Base-by-base conservation (phyloP, 2,113 vertebrate genomes). In the Gobius niger region DNA sequence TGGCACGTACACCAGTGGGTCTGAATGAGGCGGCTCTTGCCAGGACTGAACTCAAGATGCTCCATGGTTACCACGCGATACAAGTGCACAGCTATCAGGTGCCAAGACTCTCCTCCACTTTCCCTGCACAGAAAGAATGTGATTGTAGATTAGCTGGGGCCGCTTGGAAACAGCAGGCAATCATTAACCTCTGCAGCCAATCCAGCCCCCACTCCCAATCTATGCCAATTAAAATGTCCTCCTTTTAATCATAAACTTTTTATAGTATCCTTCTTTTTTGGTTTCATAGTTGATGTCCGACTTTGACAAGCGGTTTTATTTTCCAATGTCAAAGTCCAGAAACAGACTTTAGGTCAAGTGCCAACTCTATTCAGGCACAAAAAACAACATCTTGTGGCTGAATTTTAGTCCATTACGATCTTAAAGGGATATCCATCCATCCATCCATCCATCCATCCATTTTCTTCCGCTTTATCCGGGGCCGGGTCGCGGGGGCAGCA, bases 151-250 rank as follows among this genome's bases (percentile, higher is more conserved):
- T 84, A 84, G 72, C 78, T 77, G 47, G 16, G 76, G 40, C 9
- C 64, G 52, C 64, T 51, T 44, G 51, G 63, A 77, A 85, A 81
- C 64, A 54, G 62, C 44, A 68, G 75, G 24, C 50, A 82, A 89
- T 91, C 80, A 91, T 91, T 92, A 87, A 91, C 79, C 53, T 72
- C 18, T 0, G 11, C 47, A 63, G 85, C 44, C 19, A 63, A 34
- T 70, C 65, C 63, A 67, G 62, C 52, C 40, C 64, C 56, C 44
- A 63, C 57, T 13, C 51, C 44, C 1, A 54, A 65, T 65, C 68
- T 41, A 16, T 61, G n/a, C 54, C 9, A 49, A 49, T 42, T 34
- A 57, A 18, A 51, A 47, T 24, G 19, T 59, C n/a, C 47, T 52
- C 12, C 50, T 41, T 42, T 54, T 12, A 52, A 49, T 44, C 11